Evolutionary conservation across 1,140 invertebrate genomes (phyloP).

Genomic region (Procambarus clarkii): DNA sequence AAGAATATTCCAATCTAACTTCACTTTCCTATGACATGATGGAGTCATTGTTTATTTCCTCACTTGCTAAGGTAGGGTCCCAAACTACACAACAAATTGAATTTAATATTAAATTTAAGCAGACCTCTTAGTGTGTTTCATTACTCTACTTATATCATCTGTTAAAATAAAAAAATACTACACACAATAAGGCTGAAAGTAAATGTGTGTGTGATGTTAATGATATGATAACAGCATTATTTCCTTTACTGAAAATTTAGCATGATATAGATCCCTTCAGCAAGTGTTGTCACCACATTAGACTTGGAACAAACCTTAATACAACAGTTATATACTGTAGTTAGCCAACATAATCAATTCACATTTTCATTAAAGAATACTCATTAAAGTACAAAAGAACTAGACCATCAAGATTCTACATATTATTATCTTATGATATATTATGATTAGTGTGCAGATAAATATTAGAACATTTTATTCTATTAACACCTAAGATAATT

Average conservation of each 20-base stretch:
- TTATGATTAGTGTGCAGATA: background rate
- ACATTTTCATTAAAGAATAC: background rate
- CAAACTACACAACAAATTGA: background rate
- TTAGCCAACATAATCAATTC: background rate
- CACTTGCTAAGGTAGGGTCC: too few species aligned
- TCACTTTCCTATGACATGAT: background rate
- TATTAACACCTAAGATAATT: background rate
- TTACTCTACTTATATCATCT: background rate
- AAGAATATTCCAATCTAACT: background rate
- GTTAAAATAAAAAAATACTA: background rate
- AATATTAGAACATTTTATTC: background rate
- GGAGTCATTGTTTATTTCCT: background rate
- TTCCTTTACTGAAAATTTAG: background rate
- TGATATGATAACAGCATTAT: background rate
- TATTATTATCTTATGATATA: background rate
- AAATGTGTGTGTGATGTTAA: background rate
- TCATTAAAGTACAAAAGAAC: background rate
- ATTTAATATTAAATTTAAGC: background rate
- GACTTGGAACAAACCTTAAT: background rate
- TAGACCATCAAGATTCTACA: background rate
- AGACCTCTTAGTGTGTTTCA: background rate
- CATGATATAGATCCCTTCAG: too few species aligned
- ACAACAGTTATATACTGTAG: background rate
- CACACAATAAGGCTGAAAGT: background rate
- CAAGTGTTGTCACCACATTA: background rate